These are phyloP conservation scores for Cervus canadensis DNA, from an alignment of 2,113 vertebrate genomes.

Conservation along the genomic window DNA sequence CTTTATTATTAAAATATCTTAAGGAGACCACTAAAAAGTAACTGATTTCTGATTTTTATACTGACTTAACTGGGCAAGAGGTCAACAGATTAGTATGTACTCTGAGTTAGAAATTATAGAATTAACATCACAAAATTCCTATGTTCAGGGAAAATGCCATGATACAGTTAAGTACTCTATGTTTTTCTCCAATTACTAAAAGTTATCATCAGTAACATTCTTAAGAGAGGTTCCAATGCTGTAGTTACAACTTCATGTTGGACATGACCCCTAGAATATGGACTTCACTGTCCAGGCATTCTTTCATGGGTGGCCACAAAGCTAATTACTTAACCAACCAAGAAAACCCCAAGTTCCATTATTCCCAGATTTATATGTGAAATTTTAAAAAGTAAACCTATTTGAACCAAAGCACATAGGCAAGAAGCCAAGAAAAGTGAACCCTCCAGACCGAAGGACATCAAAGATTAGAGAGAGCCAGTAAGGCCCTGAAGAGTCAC, in stretches of 20 bases:
- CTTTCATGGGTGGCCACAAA: background rate
- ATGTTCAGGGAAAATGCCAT: background rate
- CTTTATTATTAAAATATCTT: background rate
- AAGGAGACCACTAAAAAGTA: background rate
- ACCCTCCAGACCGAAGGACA: background rate
- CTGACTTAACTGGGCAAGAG: background rate
- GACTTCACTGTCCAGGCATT: background rate
- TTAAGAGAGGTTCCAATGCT: background rate
- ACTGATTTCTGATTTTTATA: background rate
- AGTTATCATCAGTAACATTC: background rate
- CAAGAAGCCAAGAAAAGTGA: background rate
- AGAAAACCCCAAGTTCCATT: background rate
- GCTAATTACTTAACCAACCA: background rate
- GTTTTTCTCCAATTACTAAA: background rate
- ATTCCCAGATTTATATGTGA: background rate
- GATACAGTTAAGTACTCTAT: background rate
- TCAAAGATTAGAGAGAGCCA: slow-evolving; percentile 48
- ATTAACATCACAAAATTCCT: background rate
- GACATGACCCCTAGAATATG: background rate
- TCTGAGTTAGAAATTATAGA: background rate
- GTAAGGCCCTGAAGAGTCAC: slow-evolving; percentile 50
- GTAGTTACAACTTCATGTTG: background rate
- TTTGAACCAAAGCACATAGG: background rate
- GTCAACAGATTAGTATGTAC: background rate
- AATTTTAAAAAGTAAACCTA: background rate